Base-by-base conservation (phyloP, 2,888 invertebrate genomes). In the Ophion obscuratus region DNA sequence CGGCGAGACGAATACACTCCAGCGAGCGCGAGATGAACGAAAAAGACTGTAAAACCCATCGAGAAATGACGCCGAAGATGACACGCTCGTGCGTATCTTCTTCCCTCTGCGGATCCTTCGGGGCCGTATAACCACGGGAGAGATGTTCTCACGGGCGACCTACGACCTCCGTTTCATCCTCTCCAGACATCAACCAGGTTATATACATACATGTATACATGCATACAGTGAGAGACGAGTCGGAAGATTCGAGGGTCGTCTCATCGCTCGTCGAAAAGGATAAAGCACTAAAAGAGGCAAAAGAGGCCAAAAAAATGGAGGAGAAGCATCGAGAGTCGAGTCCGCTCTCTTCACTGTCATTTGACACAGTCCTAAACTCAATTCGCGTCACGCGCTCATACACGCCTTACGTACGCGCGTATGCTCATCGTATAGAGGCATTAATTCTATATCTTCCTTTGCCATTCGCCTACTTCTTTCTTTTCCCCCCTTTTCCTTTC, bases 311-410 rank as follows among this genome's bases (percentile, higher is more conserved):
- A 64, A 20, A 24, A 68, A 78, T 77, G 73, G 44, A 78, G 61
- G 74, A 75, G 76, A 73, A 40, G 27, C 31, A 67, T 40, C 67
- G 81, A 79, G 70, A 67, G 81, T 81, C 74, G 77, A 87, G 82
- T 81, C 74, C 68, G 74, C 79, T 88, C 85, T 87, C 79, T 74
- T 87, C 87, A 75, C 89, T 93, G 92, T 93, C 93, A 93, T 93
- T 93, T 93, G 93, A 93, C 93, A 93, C 93, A 93, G 93, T 93
- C 92, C 92, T 93, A 92, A 93, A 93, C 91, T 90, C 90, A 91
- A 93, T 93, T 93, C 92, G 92, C 91, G 92, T 91, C 92, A 92
- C 90, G 31, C 31, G 31, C 31, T 31, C 31, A 31, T 31, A 31
- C 31, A 31, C 31, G 31, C 31, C 31, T 31, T 31, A 31, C 31